Conservation (phyloP, 1,140 invertebrate species). For the Platyura marginata region DNA sequence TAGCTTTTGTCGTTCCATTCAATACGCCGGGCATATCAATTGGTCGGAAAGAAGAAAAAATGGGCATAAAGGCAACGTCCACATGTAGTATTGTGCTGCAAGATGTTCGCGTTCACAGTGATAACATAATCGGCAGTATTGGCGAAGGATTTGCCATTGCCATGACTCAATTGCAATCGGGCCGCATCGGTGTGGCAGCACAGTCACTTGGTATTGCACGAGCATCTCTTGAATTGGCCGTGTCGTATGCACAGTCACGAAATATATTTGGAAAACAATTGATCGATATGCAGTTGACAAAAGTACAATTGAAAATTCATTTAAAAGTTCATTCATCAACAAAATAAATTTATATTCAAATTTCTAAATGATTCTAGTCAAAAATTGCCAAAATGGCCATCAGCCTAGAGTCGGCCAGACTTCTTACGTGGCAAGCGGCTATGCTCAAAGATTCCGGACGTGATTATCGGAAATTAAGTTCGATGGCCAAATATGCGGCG, state of each 20-base stretch:
- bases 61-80: constrained; percentile 30
- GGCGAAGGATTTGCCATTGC: constrained; percentile 78
- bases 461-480: constrained; percentile 28
- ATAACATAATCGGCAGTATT: constrained; percentile 14
- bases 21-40: not conserved
- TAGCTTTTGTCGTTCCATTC: not conserved
- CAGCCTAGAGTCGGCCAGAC: constrained; percentile 52
- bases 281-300: constrained; percentile 59
- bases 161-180: constrained; percentile 57
- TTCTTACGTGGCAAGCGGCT: constrained; percentile 57
- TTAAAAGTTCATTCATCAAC: not conserved
- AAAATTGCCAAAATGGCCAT: constrained; percentile 60
- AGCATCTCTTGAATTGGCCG: constrained; percentile 67
- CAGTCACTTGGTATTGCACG: constrained; percentile 66
- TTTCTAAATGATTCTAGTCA: not conserved
- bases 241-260: constrained; percentile 64
- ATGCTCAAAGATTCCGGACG: constrained; percentile 34
- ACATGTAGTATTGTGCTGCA: not conserved
- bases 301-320: constrained; percentile 27
- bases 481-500: constrained; percentile 79
- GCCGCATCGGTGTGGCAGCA: constrained; percentile 63
- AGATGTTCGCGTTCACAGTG: not conserved
- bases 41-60: not conserved
- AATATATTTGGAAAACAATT: constrained; percentile 61
- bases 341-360: too few species aligned